Percentiles rank a stretch among this genome's conserved stretches.
Conservation (phyloP, 2,888 invertebrate species). For the Lomographa bimaculata region DNA sequence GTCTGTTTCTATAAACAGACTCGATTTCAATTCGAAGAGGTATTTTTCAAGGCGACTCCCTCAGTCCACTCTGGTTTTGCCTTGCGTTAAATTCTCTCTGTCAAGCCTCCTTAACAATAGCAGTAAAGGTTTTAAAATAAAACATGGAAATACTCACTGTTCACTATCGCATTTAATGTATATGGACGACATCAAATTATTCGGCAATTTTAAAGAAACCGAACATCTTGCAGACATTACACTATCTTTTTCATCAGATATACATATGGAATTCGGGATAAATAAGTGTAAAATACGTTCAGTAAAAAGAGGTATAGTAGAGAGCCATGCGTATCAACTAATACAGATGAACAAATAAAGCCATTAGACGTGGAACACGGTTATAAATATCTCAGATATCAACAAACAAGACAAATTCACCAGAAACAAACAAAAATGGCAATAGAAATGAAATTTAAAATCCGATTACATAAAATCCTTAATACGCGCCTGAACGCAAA, state of each 20-base stretch:
- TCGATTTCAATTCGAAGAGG: conserved; percentile 10
- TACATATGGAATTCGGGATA: too few species aligned
- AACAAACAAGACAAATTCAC: neutral
- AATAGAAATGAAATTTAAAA: neutral
- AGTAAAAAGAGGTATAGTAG: too few species aligned
- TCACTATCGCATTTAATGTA: neutral
- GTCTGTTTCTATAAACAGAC: neutral
- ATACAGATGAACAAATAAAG: neutral
- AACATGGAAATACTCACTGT: neutral
- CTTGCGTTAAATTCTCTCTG: conserved; percentile 22
- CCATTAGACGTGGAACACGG: neutral
- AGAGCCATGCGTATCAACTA: too few species aligned
- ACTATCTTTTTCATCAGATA: neutral
- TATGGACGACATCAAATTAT: neutral
- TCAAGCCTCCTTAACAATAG: conserved; percentile 3
- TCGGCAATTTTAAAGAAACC: neutral
- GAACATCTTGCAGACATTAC: neutral
- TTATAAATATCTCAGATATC: conserved; percentile 1
- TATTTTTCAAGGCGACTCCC: conserved; percentile 23
- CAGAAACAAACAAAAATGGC: neutral
- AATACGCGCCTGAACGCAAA: neutral
- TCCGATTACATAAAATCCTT: neutral
- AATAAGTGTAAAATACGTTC: too few species aligned
- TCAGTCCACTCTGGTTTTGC: conserved; percentile 26
- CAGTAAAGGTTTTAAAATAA: neutral